Evolutionary conservation across 2,113 vertebrate species (phyloP).

Genomic region (Microtus ochrogaster): DNA sequence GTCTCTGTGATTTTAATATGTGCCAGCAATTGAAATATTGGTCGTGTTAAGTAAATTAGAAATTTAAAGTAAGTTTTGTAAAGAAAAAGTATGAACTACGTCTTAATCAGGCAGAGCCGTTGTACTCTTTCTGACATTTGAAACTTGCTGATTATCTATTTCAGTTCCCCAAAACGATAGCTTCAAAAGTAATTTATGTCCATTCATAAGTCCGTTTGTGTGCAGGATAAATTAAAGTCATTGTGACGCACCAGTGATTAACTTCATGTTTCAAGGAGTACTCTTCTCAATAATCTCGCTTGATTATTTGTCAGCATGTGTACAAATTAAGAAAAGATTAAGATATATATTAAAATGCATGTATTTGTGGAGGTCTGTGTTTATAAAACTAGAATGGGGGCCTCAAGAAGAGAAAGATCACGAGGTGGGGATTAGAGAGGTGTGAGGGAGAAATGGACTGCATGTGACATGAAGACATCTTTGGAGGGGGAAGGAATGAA

Average conservation of each 20-base stretch:
- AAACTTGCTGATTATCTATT: not conserved
- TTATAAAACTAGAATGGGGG: not conserved
- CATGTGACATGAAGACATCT: too few species aligned
- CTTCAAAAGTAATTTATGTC: slow-evolving; percentile 42
- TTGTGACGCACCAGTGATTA: not conserved
- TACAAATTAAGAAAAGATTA: not conserved
- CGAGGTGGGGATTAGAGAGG: not conserved
- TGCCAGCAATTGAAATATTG: not conserved
- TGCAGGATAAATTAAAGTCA: not conserved
- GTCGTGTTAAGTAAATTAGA: not conserved
- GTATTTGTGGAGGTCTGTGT: not conserved
- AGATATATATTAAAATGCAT: not conserved
- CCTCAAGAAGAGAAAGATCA: not conserved
- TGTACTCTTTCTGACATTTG: slow-evolving; percentile 9
- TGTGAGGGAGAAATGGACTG: too few species aligned
- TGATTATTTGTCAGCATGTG: not conserved
- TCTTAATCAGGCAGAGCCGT: not conserved
- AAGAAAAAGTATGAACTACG: not conserved
- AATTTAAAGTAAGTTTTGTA: not conserved
- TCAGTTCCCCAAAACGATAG: not conserved
- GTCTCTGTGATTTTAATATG: not conserved
- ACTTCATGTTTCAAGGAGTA: not conserved
- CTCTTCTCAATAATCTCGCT: slow-evolving; percentile 29
- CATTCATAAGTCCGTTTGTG: slow-evolving; percentile 16
- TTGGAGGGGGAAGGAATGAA: too few species aligned